A percentile compares a stretch with the other conserved stretches of the same genome.
phyloP scores from a whole-genome alignment of 92 coral and sea anemone genomes.

The Scolanthus callimorphus region DNA sequence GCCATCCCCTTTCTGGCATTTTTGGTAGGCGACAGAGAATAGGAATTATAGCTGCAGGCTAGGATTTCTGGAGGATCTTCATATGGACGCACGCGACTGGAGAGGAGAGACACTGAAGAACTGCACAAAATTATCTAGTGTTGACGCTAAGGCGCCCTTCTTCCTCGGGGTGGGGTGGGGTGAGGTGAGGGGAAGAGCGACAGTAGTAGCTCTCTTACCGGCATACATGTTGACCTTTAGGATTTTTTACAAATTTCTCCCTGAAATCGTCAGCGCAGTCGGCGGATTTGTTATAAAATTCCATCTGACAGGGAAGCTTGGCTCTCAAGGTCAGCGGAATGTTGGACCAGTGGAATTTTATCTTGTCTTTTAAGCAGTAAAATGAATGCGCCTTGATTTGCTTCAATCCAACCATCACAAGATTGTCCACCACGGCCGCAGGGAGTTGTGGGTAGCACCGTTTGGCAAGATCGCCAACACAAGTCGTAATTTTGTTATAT shows the following conservation, averaged over 20 bases:
- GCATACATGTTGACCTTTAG: background rate
- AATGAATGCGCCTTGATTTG: slow-evolving; percentile 19
- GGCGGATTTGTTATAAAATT: background rate
- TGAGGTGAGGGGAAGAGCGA: too few relatives aligned
- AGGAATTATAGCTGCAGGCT: too few relatives aligned
- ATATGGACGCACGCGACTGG: too few relatives aligned
- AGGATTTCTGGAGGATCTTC: too few relatives aligned
- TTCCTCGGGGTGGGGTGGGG: too few relatives aligned
- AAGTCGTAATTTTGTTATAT: slow-evolving; percentile 4
- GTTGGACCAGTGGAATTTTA: slow-evolving; percentile 13
- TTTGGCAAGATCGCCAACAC: slow-evolving; percentile 14
- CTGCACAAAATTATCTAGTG: too few relatives aligned
- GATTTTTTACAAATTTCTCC: background rate
- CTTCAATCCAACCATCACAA: slow-evolving; percentile 10
- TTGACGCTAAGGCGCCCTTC: too few relatives aligned
- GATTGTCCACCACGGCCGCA: slow-evolving; percentile 11
- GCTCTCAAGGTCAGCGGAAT: slow-evolving; percentile 10
- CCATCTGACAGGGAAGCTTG: slow-evolving; percentile 5
- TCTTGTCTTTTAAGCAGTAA: slow-evolving; percentile 17
- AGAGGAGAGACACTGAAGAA: too few relatives aligned
- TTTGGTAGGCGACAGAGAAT: too few relatives aligned
- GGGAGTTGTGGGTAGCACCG: slow-evolving; percentile 14
- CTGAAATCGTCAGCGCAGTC: background rate
- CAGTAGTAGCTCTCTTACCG: background rate
- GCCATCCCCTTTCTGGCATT: too few relatives aligned